Percentiles rank a stretch among this genome's conserved stretches.
Conservation (phyloP, 1,140 invertebrate genomes). For the Drosophila elegans region DNA sequence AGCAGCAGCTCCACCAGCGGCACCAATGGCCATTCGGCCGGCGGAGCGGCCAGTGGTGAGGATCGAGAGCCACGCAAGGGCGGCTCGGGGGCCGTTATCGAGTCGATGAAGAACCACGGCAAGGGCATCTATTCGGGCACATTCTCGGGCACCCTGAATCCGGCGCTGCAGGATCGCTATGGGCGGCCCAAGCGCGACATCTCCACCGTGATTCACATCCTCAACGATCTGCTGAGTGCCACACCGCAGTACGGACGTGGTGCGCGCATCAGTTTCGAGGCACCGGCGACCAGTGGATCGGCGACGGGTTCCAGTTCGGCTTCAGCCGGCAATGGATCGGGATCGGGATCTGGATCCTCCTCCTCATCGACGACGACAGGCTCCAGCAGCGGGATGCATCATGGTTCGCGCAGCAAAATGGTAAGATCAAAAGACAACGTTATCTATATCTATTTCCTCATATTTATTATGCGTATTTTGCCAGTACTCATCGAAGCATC, state of each 20-base stretch:
- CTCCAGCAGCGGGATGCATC: slow-evolving; percentile 39
- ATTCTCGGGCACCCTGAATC: slow-evolving; percentile 95
- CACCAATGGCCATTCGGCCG: neutral
- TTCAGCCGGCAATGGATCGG: slow-evolving; percentile 58
- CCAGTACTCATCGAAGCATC: slow-evolving; percentile 66
- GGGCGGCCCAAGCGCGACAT: slow-evolving; percentile 96
- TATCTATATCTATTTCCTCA: too few relatives aligned
- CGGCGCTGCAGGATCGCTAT: slow-evolving; percentile 95
- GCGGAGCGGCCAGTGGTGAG: slow-evolving; percentile 51
- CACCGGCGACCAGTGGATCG: slow-evolving; percentile 58
- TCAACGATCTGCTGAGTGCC: slow-evolving; percentile 96
- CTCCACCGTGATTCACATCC: slow-evolving; percentile 97
- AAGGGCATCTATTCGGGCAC: slow-evolving; percentile 95
- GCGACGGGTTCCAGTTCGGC: slow-evolving; percentile 11
- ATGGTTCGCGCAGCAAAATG: slow-evolving; percentile 53
- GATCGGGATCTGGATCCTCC: neutral
- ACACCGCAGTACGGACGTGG: slow-evolving; percentile 88
- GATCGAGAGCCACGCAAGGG: slow-evolving; percentile 84
- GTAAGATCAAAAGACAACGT: slow-evolving; percentile 19
- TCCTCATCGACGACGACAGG: slow-evolving; percentile 25
- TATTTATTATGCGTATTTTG: neutral
- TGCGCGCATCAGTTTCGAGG: slow-evolving; percentile 85
- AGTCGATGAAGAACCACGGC: slow-evolving; percentile 96
- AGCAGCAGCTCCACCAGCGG: slow-evolving; percentile 87
- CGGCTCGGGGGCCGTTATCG: slow-evolving; percentile 94